A percentile compares a stretch with the other conserved stretches of the same genome.
Evolutionary conservation across 2,888 invertebrate species (phyloP).

Genomic region (Pocota personata): DNA sequence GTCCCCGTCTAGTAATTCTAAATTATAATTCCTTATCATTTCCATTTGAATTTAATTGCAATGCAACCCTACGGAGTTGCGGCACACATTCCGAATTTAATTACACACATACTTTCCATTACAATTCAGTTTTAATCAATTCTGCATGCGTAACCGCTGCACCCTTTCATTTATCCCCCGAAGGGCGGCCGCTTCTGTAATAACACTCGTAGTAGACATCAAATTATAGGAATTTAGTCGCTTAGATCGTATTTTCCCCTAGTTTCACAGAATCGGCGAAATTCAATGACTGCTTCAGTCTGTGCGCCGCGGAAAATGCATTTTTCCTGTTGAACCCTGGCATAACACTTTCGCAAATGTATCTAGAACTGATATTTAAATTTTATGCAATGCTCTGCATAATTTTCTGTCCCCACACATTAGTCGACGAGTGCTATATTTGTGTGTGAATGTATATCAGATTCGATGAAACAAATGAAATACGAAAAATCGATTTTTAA

Average conservation of each 20-base stretch:
- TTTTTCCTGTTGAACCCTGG: conserved; percentile 7
- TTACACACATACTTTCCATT: not conserved
- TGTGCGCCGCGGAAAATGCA: conserved; percentile 8
- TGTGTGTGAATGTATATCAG: not conserved
- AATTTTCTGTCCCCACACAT: not conserved
- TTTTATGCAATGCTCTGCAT: conserved; percentile 15
- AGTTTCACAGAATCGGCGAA: conserved; percentile 15
- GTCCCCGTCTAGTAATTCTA: not conserved
- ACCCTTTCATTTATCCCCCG: not conserved
- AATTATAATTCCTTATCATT: not conserved
- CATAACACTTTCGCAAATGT: not conserved
- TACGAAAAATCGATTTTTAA: conserved; percentile 37
- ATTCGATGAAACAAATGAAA: conserved; percentile 48
- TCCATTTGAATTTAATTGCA: not conserved
- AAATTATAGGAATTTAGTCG: not conserved
- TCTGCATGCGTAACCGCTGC: not conserved
- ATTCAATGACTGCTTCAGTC: conserved; percentile 18
- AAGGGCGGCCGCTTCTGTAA: not conserved
- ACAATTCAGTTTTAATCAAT: conserved; percentile 10
- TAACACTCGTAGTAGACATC: not conserved
- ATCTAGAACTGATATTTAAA: not conserved
- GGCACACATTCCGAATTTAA: not conserved
- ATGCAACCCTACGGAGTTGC: not conserved
- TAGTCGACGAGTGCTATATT: not conserved
- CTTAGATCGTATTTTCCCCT: conserved; percentile 10